Percentiles rank a stretch among this genome's conserved stretches.
Conservation (phyloP, 1,140 invertebrate species). For the Drosophila lacertosa region DNA sequence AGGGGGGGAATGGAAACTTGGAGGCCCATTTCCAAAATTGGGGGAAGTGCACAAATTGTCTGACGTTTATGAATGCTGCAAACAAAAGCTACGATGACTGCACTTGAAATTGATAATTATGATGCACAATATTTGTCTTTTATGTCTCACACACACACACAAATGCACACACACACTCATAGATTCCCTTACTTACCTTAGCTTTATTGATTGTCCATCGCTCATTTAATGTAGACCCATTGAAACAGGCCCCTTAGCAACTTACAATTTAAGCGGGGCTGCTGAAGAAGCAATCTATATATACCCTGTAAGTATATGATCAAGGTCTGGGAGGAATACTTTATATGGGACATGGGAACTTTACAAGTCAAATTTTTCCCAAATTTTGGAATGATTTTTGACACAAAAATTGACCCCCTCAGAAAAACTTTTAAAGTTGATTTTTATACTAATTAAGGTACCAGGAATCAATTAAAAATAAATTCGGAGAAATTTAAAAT, state of each 20-base stretch:
- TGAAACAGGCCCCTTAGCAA: neutral
- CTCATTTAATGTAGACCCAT: conserved; percentile 14
- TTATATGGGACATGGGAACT: too few relatives aligned
- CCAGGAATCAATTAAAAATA: too few relatives aligned
- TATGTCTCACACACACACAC: conserved; percentile 21
- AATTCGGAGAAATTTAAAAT: too few relatives aligned
- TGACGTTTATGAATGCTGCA: conserved; percentile 73
- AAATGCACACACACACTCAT: conserved; percentile 10
- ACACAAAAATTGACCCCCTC: too few relatives aligned
- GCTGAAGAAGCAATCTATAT: neutral
- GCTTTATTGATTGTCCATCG: conserved; percentile 23
- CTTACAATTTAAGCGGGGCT: neutral
- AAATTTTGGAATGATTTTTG: too few relatives aligned
- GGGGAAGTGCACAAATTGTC: conserved; percentile 34
- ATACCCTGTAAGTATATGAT: too few relatives aligned
- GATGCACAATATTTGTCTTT: conserved; percentile 62
- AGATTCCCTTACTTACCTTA: neutral
- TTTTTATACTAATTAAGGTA: too few relatives aligned
- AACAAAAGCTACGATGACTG: conserved; percentile 71
- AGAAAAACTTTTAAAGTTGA: too few relatives aligned
- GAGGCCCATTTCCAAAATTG: too few relatives aligned
- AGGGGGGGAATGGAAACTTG: neutral
- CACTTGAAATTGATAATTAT: conserved; percentile 78
- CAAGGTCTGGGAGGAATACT: too few relatives aligned
- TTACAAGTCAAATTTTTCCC: too few relatives aligned